Evolutionary conservation across 2,797 vertebrate species (phyloP).

Genomic region (Scarus forsteni): DNA sequence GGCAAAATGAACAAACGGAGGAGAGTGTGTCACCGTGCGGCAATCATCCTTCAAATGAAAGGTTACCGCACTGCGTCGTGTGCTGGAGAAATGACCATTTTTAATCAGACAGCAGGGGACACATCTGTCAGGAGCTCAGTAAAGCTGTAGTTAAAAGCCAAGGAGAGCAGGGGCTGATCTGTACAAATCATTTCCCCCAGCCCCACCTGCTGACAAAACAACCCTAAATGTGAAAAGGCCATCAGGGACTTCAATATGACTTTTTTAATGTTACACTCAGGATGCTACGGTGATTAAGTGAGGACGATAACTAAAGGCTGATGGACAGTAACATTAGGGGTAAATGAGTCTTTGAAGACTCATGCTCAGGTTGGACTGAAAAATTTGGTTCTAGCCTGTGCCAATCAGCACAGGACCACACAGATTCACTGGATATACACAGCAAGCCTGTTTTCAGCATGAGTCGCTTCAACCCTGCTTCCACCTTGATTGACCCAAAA

Average conservation of each 20-base stretch:
- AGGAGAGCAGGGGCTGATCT: constrained; percentile 94
- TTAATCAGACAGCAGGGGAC: constrained; percentile 91
- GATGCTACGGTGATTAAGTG: constrained; percentile 38
- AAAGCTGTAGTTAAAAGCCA: constrained; percentile 93
- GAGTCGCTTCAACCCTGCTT: no score
- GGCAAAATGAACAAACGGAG: constrained; percentile 82
- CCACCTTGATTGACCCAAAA: no score
- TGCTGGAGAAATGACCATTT: constrained; percentile 81
- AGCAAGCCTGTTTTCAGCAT: no score
- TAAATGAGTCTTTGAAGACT: neutral
- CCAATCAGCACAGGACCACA: no score
- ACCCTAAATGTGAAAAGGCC: constrained; percentile 76
- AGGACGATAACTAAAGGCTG: constrained; percentile 14
- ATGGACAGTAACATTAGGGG: constrained; percentile 4
- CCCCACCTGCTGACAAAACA: constrained; percentile 85
- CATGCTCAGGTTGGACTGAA: neutral
- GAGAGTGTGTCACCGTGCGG: constrained; percentile 95
- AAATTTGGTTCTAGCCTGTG: no score
- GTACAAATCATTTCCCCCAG: constrained; percentile 94
- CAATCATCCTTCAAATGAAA: constrained; percentile 98
- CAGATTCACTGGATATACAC: no score
- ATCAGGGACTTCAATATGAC: constrained; percentile 77
- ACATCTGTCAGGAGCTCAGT: constrained; percentile 92
- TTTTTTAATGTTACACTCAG: constrained; percentile 55
- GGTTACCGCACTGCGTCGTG: constrained; percentile 87